phyloP scores from a whole-genome alignment of 2,888 invertebrate genomes.

The Agrotis exclamationis region DNA sequence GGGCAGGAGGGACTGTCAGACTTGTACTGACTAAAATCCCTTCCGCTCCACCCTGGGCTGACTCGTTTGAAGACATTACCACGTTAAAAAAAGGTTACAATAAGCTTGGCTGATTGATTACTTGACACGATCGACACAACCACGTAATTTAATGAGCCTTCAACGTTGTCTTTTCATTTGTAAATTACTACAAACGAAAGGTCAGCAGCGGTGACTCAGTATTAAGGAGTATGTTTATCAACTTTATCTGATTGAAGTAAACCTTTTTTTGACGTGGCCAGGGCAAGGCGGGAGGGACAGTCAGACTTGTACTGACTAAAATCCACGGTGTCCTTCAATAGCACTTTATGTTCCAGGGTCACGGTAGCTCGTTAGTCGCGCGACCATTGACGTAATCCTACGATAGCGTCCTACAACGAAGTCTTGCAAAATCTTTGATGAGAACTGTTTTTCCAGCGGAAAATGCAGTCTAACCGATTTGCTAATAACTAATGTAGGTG shows the following conservation, averaged over 20 bases:
- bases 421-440: constrained; percentile 36
- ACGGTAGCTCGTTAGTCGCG: too few relatives aligned
- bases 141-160: constrained; percentile 9
- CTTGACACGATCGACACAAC: constrained; percentile 2
- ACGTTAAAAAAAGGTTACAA: not conserved
- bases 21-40: too few relatives aligned
- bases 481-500: not conserved
- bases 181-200: constrained; percentile 44
- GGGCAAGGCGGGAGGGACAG: too few relatives aligned
- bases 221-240: constrained; percentile 46
- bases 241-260: constrained; percentile 33
- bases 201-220: constrained; percentile 56
- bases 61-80: too few relatives aligned
- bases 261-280: too few relatives aligned
- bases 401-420: constrained; percentile 35
- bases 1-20: too few relatives aligned
- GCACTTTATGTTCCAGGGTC: too few relatives aligned
- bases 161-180: constrained; percentile 15
- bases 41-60: too few relatives aligned
- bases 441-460: not conserved
- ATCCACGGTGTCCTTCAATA: too few relatives aligned
- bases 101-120: constrained; percentile 10
- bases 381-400: constrained; percentile 50
- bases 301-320: too few relatives aligned
- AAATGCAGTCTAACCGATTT: not conserved